Evolutionary conservation across 2,797 vertebrate species (phyloP), one percentile per base, ranked within the genome.

Genomic region (Denticeps clupeoides): DNA sequence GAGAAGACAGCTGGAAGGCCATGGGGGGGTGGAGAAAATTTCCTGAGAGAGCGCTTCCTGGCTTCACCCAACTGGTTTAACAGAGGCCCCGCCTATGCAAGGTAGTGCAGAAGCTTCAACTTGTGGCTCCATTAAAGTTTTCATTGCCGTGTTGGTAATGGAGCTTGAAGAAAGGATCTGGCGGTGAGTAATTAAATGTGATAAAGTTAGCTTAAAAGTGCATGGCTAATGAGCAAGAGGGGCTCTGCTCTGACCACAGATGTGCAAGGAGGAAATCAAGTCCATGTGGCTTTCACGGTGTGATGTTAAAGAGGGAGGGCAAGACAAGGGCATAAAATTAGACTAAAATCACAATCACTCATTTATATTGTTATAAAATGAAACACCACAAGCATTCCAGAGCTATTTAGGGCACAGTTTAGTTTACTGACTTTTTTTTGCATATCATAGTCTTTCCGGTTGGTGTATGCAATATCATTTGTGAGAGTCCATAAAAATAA

Each of bases 121-220:
- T 60, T 57, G 55, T 38, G 59, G 60, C 44, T 47, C 47, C 51
- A 68, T 60, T 62, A 62, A 51, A 48, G 47, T 45, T 49, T 55
- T 41, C 35, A 58, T 54, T 51, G 51, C 45, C 27, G 40, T 41
- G 40, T 27, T 35, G 57, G 40, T 58, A 60, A 64, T 64, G 62
- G 51, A 43, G 60, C 58, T 47, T 62, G 54, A 62, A 55, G 47
- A 64, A 50, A 53, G 38, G 49, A 62, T 65, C 60, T 68, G 56
- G 44, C 56, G 51, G 38, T 38, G 52, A 59, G 51, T 63, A 62
- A 65, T 68, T 58, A 68, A 64, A 59, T 23, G 43, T 33, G 29
- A 53, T 50, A 37, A 51, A 50, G 52, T 41, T 47, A 24, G 41
- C 49, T 49, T 19, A 24, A 53, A 63, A 45, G 32, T 25, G 10